These are phyloP conservation scores for Aplysia californica DNA, from an alignment of 1,140 invertebrate species.

Conservation along the genomic window DNA sequence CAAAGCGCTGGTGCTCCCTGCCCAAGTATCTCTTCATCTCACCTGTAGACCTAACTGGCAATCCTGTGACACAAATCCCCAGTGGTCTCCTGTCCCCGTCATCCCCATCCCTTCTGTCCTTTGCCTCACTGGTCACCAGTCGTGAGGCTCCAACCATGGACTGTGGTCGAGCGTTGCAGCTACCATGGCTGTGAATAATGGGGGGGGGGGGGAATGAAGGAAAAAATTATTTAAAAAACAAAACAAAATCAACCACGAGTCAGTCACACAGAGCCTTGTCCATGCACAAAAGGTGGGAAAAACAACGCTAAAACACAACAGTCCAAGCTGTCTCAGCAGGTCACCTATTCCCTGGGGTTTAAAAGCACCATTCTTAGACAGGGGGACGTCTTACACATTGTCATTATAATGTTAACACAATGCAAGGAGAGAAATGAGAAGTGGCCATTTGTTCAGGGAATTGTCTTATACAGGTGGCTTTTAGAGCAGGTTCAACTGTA, in stretches of 20 bases:
- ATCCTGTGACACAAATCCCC: constrained; percentile 91
- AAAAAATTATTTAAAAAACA: not conserved
- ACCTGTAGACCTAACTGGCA: constrained; percentile 86
- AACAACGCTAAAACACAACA: not conserved
- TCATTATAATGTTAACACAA: too few species aligned
- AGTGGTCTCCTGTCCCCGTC: constrained; percentile 77
- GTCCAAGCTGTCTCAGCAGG: not conserved
- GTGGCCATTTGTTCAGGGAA: too few species aligned
- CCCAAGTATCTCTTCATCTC: too few species aligned
- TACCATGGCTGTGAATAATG: constrained; percentile 38
- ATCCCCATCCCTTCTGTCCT: constrained; percentile 40
- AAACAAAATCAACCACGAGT: not conserved
- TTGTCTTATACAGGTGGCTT: too few species aligned
- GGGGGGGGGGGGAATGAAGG: not conserved
- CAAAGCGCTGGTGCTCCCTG: too few species aligned
- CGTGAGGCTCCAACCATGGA: constrained; percentile 30
- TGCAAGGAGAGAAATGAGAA: too few species aligned
- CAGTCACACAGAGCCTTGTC: too few species aligned
- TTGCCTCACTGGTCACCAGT: constrained; percentile 41
- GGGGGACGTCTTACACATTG: too few species aligned
- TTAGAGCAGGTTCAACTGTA: too few species aligned
- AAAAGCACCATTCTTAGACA: too few species aligned
- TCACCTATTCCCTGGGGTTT: not conserved
- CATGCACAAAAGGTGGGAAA: too few species aligned
- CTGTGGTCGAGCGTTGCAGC: constrained; percentile 32